Percentiles rank a stretch among this genome's conserved stretches.
These are phyloP conservation scores for Dinoponera quadriceps DNA, from an alignment of 1,140 invertebrate species.

Conservation along the genomic window DNA sequence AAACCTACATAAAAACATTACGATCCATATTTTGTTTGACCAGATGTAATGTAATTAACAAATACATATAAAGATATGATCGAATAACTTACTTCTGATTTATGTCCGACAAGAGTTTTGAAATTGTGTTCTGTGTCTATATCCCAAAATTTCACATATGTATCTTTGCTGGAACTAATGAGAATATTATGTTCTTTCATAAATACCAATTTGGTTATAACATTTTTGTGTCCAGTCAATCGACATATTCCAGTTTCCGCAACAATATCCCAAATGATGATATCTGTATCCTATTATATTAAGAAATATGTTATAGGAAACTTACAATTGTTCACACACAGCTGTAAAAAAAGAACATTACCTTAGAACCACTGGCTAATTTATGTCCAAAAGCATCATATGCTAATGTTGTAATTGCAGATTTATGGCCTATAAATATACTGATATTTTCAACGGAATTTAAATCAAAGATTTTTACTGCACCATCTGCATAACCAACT, in stretches of 20 bases:
- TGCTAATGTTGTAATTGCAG: constrained; percentile 92
- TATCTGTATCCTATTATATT: constrained; percentile 92
- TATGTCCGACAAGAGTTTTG: constrained; percentile 94
- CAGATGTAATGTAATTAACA: background rate
- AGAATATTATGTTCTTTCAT: constrained; percentile 92
- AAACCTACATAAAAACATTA: constrained; percentile 88
- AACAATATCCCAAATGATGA: constrained; percentile 98
- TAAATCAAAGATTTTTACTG: constrained; percentile 93
- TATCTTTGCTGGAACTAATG: constrained; percentile 97
- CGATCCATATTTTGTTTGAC: constrained; percentile 9
- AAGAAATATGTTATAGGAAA: constrained; percentile 50
- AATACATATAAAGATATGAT: constrained; percentile 40
- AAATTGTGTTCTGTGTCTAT: constrained; percentile 98
- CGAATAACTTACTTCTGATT: constrained; percentile 88
- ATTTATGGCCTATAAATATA: constrained; percentile 95
- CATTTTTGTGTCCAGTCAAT: constrained; percentile 96
- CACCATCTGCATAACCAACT: constrained; percentile 96
- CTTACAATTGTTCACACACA: constrained; percentile 25
- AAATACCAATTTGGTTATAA: constrained; percentile 95
- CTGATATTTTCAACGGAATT: constrained; percentile 89
- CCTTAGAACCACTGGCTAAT: constrained; percentile 95
- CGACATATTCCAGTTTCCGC: constrained; percentile 95
- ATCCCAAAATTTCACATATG: constrained; percentile 99
- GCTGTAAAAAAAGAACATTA: constrained; percentile 80
- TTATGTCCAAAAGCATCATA: constrained; percentile 93